These are phyloP conservation scores for Numenius arquata DNA, from an alignment of 2,113 vertebrate species.

Conservation along the genomic window DNA sequence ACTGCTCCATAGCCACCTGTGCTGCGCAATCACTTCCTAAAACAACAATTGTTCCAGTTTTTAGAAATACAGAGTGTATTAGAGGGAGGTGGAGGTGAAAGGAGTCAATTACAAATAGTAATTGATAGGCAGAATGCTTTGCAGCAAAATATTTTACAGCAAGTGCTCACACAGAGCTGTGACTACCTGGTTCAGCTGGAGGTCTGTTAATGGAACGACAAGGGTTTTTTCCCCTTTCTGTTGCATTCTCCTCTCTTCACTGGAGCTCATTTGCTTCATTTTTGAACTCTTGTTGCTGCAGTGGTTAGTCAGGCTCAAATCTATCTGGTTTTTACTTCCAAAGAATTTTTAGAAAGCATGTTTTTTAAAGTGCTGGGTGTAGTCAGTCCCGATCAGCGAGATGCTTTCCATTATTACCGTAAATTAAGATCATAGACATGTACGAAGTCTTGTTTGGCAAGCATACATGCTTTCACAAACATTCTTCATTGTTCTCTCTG, in stretches of 20 bases:
- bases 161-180: not conserved
- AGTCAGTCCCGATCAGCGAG: not conserved
- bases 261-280: not conserved
- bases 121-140: not conserved
- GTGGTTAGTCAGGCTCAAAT: not conserved
- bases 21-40: not conserved
- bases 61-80: not conserved
- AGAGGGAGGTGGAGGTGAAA: not conserved
- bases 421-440: not conserved
- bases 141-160: not conserved
- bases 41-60: not conserved
- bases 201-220: not conserved
- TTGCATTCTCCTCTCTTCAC: not conserved
- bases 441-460: not conserved
- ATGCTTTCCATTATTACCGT: not conserved
- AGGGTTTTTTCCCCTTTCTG: not conserved
- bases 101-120: not conserved
- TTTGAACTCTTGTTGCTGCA: not conserved
- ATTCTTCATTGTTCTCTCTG: conserved; percentile 11
- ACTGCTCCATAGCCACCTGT: not conserved
- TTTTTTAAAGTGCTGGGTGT: not conserved
- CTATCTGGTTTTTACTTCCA: not conserved
- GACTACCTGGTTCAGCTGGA: not conserved
- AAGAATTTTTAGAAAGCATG: not conserved
- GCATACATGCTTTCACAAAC: not conserved